Evolutionary conservation across 2,888 invertebrate species (phyloP).

Genomic region (Crepidodera aurea): DNA sequence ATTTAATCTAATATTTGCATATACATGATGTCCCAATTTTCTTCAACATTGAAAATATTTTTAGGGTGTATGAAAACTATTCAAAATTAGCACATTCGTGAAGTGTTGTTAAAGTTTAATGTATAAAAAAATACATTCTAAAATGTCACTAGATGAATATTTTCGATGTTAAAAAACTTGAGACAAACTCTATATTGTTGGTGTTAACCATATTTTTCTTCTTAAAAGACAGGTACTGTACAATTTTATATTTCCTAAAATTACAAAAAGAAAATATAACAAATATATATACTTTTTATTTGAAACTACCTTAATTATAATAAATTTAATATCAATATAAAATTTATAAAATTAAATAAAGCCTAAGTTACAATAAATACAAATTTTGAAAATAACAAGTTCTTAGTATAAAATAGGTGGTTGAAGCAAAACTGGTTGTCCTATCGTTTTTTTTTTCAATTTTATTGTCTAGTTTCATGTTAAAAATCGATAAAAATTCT

Average conservation of each 20-base stretch:
- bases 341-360: slow-evolving; percentile 48
- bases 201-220: slow-evolving; percentile 40
- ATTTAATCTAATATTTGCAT: slow-evolving; percentile 33
- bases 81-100: too few species aligned
- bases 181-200: slow-evolving; percentile 32
- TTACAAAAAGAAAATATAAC: slow-evolving; percentile 41
- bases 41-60: background rate
- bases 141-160: background rate
- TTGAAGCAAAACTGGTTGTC: slow-evolving; percentile 25
- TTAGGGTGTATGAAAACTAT: too few species aligned
- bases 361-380: slow-evolving; percentile 45
- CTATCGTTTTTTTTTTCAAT: background rate
- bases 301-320: slow-evolving; percentile 36
- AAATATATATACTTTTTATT: slow-evolving; percentile 36
- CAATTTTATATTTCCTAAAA: slow-evolving; percentile 44
- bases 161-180: background rate
- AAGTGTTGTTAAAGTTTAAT: too few species aligned
- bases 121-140: too few species aligned
- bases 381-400: slow-evolving; percentile 41
- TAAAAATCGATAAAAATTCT: too few species aligned
- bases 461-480: slow-evolving; percentile 15
- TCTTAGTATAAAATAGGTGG: slow-evolving; percentile 16
- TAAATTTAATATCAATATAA: slow-evolving; percentile 46
- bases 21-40: slow-evolving; percentile 18
- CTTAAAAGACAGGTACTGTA: slow-evolving; percentile 49